Percentiles rank a stretch among this genome's conserved stretches.
Conservation (phyloP, 1,140 invertebrate species). For the Vollenhovia emeryi region DNA sequence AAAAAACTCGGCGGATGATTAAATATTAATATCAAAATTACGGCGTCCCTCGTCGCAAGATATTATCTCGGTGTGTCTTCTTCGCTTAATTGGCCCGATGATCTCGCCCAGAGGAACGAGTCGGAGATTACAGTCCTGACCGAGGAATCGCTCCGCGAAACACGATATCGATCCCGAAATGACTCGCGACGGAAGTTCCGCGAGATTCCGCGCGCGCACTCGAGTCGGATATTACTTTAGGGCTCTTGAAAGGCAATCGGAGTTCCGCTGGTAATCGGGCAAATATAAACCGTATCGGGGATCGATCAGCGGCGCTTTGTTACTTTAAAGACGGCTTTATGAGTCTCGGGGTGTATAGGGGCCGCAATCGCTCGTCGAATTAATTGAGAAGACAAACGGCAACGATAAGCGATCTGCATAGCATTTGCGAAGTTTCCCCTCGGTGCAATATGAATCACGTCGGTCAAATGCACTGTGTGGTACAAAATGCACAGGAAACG, state of each 20-base stretch:
- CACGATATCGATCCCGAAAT: conserved; percentile 24
- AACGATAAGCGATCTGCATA: background rate
- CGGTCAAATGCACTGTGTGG: background rate
- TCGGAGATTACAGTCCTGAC: conserved; percentile 11
- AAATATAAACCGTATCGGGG: conserved; percentile 47
- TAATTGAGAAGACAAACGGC: background rate
- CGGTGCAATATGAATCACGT: background rate
- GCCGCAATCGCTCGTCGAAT: background rate
- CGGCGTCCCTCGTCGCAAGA: background rate
- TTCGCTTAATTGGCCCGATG: background rate
- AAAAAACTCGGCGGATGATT: background rate
- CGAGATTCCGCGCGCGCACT: background rate
- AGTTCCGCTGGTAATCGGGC: conserved; percentile 44
- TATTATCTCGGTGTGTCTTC: background rate
- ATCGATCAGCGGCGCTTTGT: conserved; percentile 45
- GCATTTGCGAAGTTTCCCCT: background rate
- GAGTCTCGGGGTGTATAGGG: background rate
- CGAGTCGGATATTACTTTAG: conserved; percentile 40
- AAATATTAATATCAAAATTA: conserved; percentile 1
- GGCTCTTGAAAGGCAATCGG: conserved; percentile 42
- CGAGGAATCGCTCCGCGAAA: background rate
- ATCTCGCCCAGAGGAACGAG: background rate
- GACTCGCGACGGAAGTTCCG: conserved; percentile 1
- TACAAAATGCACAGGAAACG: background rate
- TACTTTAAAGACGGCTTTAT: conserved; percentile 18